phyloP scores from a whole-genome alignment of 2,888 invertebrate genomes.

The Hipparchia sbordonii region DNA sequence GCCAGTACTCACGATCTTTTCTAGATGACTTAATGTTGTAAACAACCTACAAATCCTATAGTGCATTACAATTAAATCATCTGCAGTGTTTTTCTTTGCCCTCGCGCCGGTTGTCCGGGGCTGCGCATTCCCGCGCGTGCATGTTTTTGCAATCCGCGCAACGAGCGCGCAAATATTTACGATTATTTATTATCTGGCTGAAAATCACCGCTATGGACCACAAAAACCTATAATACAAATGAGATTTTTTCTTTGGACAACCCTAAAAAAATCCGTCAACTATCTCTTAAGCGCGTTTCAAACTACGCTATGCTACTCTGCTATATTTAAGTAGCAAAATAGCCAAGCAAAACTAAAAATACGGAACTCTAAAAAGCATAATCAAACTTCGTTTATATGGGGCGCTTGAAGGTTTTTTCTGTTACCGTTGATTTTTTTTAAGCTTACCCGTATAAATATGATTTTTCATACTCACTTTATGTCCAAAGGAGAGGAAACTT shows the following conservation, averaged over 20 bases:
- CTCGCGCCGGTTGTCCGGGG: conserved; percentile 27
- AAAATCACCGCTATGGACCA: conserved; percentile 40
- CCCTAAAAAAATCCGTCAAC: background rate
- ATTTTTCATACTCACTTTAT: too few species aligned
- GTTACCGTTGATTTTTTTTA: too few species aligned
- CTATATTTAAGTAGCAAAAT: too few species aligned
- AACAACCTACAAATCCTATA: too few species aligned
- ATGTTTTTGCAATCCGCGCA: conserved; percentile 55
- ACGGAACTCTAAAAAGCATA: too few species aligned
- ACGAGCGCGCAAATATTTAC: conserved; percentile 62
- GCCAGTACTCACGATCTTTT: too few species aligned
- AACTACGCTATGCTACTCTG: background rate
- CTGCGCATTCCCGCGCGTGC: conserved; percentile 61
- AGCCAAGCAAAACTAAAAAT: too few species aligned
- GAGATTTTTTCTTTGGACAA: background rate
- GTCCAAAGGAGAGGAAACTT: background rate
- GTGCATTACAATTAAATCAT: background rate
- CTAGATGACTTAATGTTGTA: too few species aligned
- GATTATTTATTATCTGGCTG: conserved; percentile 47
- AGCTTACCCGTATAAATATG: too few species aligned
- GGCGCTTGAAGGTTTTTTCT: too few species aligned
- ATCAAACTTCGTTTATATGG: too few species aligned
- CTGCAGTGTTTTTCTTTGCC: conserved; percentile 15
- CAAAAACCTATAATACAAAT: conserved; percentile 1
- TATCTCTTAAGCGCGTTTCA: background rate